Evolutionary conservation across 2,888 invertebrate species (phyloP), one percentile per base, ranked within the genome.

Genomic region (Spatulosminthurus flaviceps): DNA sequence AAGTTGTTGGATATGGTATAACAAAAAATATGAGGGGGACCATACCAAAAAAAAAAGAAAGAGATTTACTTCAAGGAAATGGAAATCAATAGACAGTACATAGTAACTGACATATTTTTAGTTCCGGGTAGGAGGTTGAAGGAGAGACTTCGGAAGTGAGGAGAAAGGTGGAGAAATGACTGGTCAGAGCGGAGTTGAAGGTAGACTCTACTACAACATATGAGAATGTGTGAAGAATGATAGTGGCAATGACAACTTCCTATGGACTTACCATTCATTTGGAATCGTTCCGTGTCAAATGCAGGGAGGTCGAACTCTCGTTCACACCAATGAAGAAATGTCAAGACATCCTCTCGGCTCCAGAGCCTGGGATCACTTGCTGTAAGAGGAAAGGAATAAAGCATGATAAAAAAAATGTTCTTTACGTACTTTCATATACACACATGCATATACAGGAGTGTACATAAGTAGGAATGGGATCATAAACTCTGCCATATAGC

Each of bases 251-350:
- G 71, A 79, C 34, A 77, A 80, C 61, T 43, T 74, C 75, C 70
- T 78, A n/a, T n/a, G 74, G 64, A 86, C 88, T 90, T 89, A 90
- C 96, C 97, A 88, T 97, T 97, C 96, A 97, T 96, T 89, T 95
- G 95, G 88, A 97, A 97, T 89, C 95, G 92, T 87, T 96, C 95
- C 91, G 94, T 92, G 87, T 96, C 95, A 87, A 97, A 94, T 86
- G 93, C 93, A 76, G 95, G 95, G 84, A 96, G 89, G 88, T 96
- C 96, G 88, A 95, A 96, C 89, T 96, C 95, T 84, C 94, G 90
- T 88, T 96, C 95, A 84, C 95, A 95, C 93, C 96, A 96, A 87
- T 94, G 92, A 73, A 97, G 89, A 88, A 96, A 97, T 77, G 93
- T 91, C 69, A 92, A 90, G 24, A 96, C 96, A 87, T 96, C 96